Conservation (phyloP, 2,797 vertebrate genomes). For the Phylloscopus collybita region DNA sequence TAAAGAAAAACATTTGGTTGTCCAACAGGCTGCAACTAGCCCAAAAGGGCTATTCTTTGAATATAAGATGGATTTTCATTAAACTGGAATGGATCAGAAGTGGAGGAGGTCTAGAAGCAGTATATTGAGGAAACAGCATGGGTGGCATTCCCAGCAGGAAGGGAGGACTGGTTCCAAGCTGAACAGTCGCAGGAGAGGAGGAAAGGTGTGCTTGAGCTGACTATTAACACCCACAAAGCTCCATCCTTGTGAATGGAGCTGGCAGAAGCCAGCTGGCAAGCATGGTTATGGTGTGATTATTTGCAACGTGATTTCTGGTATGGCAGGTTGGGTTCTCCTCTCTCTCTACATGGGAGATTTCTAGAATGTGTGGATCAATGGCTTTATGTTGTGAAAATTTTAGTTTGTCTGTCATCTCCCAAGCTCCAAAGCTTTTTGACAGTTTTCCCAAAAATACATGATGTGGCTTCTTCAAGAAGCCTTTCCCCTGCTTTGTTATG, state of each 20-base stretch:
- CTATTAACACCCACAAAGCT: background rate
- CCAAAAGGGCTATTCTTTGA: background rate
- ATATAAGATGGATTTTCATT: background rate
- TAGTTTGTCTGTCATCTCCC: background rate
- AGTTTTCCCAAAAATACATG: background rate
- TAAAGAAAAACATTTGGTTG: background rate
- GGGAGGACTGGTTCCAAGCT: background rate
- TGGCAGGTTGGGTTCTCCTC: background rate
- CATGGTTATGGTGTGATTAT: background rate
- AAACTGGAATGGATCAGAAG: background rate
- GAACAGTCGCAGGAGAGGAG: fast-evolving
- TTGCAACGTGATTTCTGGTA: background rate
- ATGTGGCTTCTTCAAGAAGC: background rate
- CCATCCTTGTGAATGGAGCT: background rate
- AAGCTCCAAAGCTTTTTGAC: background rate
- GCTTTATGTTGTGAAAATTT: background rate
- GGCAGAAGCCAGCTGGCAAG: background rate
- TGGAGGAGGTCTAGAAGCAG: background rate
- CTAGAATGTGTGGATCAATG: background rate
- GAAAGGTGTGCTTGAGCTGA: background rate
- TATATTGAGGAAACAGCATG: background rate
- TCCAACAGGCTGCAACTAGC: background rate
- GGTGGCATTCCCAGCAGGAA: background rate
- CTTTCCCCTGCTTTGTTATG: background rate
- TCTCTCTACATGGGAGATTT: background rate